Evolutionary conservation across 2,888 invertebrate genomes (phyloP).

Genomic region (Helicoverpa assulta): DNA sequence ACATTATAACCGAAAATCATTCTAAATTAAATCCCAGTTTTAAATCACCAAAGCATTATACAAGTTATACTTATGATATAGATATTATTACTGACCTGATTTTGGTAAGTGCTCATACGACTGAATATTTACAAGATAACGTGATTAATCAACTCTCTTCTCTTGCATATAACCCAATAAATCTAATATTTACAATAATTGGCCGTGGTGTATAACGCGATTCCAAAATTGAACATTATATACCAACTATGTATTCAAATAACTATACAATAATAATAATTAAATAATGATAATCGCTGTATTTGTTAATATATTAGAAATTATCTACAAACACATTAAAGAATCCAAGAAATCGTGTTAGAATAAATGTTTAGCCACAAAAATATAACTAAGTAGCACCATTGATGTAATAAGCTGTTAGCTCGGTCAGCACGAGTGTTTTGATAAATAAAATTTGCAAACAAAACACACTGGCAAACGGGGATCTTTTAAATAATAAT

Average conservation of each 20-base stretch:
- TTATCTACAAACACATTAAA: slow-evolving; percentile 43
- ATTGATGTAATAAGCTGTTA: slow-evolving; percentile 56
- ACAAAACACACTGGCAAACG: slow-evolving; percentile 13
- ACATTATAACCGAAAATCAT: slow-evolving; percentile 21
- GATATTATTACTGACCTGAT: slow-evolving; percentile 71
- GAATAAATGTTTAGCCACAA: slow-evolving; percentile 13
- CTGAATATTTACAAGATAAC: slow-evolving; percentile 51
- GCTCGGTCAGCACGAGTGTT: slow-evolving; percentile 18
- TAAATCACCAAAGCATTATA: slow-evolving; percentile 29
- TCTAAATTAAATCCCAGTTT: slow-evolving; percentile 17
- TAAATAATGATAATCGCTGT: slow-evolving; percentile 26
- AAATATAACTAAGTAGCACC: slow-evolving; percentile 70
- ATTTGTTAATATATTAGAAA: slow-evolving; percentile 18
- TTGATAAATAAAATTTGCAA: slow-evolving; percentile 27
- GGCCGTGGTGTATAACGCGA: slow-evolving; percentile 7
- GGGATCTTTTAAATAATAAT: slow-evolving; percentile 11
- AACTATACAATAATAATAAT: slow-evolving; percentile 27
- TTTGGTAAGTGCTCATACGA: slow-evolving; percentile 70
- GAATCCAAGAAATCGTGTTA: slow-evolving; percentile 17
- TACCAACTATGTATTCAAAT: background rate
- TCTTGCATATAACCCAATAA: slow-evolving; percentile 14
- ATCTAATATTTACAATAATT: slow-evolving; percentile 41
- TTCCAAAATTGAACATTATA: slow-evolving; percentile 22
- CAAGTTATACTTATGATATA: slow-evolving; percentile 49
- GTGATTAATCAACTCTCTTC: background rate